phyloP scores from a whole-genome alignment of 2,113 vertebrate genomes.

The Physeter macrocephalus region DNA sequence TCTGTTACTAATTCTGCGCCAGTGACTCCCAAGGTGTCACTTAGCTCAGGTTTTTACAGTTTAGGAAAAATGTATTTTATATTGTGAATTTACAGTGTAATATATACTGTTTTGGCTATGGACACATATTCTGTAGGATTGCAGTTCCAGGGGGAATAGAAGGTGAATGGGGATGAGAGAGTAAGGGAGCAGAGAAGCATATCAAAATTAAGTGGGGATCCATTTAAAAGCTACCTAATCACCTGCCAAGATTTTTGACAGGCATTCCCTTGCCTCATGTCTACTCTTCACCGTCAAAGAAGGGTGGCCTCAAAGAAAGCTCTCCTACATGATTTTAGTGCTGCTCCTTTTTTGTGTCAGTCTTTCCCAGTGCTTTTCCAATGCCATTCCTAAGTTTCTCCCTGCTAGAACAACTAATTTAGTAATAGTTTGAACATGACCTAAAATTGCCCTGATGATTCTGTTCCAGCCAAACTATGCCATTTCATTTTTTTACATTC shows the following conservation, averaged over 20 bases:
- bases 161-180: background rate
- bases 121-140: background rate
- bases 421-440: background rate
- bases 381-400: background rate
- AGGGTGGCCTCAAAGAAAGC: background rate
- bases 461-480: conserved; percentile 1
- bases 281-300: background rate
- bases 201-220: background rate
- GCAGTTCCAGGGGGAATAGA: background rate
- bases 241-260: background rate
- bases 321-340: background rate
- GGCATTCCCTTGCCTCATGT: fast-evolving
- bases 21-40: background rate
- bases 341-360: background rate
- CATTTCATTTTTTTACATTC: conserved; percentile 40
- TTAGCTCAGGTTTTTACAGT: background rate
- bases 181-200: background rate
- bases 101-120: background rate
- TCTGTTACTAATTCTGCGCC: background rate
- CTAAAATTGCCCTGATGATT: conserved; percentile 10
- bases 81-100: background rate
- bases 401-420: background rate
- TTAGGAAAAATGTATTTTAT: conserved; percentile 21
- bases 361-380: background rate
- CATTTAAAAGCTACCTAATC: background rate